Evolutionary conservation across 1,140 invertebrate genomes (phyloP).

Genomic region (Potamilus streckersoni): DNA sequence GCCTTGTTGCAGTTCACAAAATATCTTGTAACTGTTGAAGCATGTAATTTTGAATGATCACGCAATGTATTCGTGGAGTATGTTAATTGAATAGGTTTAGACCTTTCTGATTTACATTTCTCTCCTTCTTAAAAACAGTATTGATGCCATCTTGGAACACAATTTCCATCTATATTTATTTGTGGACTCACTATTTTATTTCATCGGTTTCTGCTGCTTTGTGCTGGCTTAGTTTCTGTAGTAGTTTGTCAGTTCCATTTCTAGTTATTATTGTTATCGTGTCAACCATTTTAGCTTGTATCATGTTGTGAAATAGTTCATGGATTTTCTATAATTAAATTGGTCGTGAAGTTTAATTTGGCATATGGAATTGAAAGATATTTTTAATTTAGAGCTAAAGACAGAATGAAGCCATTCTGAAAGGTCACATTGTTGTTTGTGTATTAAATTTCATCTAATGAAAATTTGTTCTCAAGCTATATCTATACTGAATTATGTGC

Average conservation of each 20-base stretch:
- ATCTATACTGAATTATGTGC: no score
- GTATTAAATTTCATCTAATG: background rate
- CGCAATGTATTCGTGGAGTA: slow-evolving; percentile 19
- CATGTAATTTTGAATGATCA: slow-evolving; percentile 9
- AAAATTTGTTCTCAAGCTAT: no score
- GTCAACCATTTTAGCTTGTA: background rate
- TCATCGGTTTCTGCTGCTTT: slow-evolving; percentile 20
- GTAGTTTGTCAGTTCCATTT: slow-evolving; percentile 18
- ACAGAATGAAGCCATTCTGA: slow-evolving; percentile 2
- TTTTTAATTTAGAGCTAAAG: background rate
- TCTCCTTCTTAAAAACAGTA: slow-evolving; percentile 4
- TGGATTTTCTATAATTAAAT: background rate
- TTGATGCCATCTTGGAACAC: background rate
- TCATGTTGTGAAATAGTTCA: background rate
- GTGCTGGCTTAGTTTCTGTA: slow-evolving; percentile 13
- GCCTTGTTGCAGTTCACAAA: slow-evolving; percentile 14
- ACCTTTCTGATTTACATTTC: slow-evolving; percentile 13
- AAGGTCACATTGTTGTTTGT: background rate
- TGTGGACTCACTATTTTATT: slow-evolving; percentile 7
- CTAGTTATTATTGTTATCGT: background rate
- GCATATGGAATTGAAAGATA: background rate
- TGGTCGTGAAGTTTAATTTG: slow-evolving; percentile 5
- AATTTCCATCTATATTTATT: background rate
- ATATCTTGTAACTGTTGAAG: slow-evolving; percentile 6
- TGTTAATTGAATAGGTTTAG: slow-evolving; percentile 13